Evolutionary conservation across 2,797 vertebrate species (phyloP).

Genomic region (Malurus leucopterus): DNA sequence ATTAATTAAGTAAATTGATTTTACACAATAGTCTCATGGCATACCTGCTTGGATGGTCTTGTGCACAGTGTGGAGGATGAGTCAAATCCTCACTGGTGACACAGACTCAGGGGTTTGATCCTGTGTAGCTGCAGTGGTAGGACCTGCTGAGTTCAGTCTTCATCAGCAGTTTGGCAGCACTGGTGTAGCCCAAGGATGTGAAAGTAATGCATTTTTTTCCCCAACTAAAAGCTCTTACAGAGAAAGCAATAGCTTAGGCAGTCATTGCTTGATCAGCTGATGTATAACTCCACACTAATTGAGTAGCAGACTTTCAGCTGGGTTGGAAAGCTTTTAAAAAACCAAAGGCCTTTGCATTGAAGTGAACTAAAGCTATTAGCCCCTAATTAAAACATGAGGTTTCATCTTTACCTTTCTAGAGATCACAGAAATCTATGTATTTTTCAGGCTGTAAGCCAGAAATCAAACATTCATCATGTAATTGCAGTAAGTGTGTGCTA

Average conservation of each 20-base stretch:
- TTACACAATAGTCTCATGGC: neutral
- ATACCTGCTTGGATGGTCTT: neutral
- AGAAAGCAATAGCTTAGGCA: neutral
- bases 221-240: neutral
- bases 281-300: constrained; percentile 17
- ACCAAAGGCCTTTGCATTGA: constrained; percentile 18
- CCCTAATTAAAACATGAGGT: constrained; percentile 48
- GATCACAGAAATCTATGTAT: constrained; percentile 61
- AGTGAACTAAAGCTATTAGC: constrained; percentile 54
- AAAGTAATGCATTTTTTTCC: neutral
- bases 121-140: neutral
- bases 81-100: neutral
- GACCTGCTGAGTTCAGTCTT: neutral
- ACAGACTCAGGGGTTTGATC: neutral
- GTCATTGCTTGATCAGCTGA: constrained; percentile 13
- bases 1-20: neutral
- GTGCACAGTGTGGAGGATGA: neutral
- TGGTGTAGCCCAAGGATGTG: neutral
- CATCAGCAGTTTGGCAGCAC: neutral
- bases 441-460: constrained; percentile 52
- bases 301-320: constrained; percentile 11
- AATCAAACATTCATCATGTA: constrained; percentile 54
- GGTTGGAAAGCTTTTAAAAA: constrained; percentile 33
- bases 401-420: constrained; percentile 59
- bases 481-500: constrained; percentile 56